phyloP scores from a whole-genome alignment of 2,797 vertebrate species.

The Sebastes matsubarae region DNA sequence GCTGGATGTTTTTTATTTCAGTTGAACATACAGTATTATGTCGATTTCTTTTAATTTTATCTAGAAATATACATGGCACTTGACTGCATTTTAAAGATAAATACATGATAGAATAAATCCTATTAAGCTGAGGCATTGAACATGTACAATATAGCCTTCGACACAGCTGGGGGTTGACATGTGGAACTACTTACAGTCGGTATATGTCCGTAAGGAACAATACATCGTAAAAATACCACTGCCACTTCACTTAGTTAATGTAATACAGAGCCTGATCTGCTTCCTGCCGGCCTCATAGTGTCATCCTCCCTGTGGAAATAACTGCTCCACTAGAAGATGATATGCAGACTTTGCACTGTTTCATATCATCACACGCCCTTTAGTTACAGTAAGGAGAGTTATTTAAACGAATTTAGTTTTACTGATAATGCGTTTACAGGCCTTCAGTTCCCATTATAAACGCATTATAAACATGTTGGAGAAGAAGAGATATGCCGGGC shows the following conservation, averaged over 20 bases:
- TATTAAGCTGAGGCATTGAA: neutral
- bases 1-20: neutral
- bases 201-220: neutral
- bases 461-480: neutral
- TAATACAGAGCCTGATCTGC: slow-evolving; percentile 20
- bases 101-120: neutral
- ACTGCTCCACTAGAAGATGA: neutral
- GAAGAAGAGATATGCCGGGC: neutral
- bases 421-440: neutral
- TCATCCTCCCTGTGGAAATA: slow-evolving; percentile 21
- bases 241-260: slow-evolving; percentile 20
- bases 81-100: neutral
- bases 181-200: neutral
- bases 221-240: neutral
- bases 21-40: neutral
- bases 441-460: neutral
- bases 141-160: neutral
- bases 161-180: neutral
- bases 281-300: slow-evolving; percentile 15
- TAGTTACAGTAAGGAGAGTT: neutral
- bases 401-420: neutral
- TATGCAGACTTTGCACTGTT: neutral
- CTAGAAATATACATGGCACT: neutral
- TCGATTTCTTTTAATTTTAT: neutral
- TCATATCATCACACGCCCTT: neutral